phyloP scores from a whole-genome alignment of 1,140 invertebrate genomes.

The Luehdorfia chinensis region DNA sequence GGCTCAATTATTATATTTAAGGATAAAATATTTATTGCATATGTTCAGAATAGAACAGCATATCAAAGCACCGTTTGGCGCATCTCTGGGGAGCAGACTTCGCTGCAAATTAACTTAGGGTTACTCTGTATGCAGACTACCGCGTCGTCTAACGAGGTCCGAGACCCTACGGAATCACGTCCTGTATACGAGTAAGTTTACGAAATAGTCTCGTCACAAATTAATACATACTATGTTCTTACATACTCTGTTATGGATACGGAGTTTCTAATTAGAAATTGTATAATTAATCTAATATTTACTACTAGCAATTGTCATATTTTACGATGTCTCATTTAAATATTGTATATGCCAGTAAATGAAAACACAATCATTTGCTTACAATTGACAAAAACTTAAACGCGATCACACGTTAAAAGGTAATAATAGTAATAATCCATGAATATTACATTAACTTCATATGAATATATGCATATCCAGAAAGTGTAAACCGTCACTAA shows the following conservation, averaged over 20 bases:
- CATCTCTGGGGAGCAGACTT: constrained; percentile 41
- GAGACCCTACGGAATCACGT: constrained; percentile 36
- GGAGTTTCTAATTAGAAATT: constrained; percentile 3
- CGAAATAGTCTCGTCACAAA: constrained; percentile 19
- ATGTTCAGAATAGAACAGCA: constrained; percentile 40
- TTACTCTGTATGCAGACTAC: constrained; percentile 69
- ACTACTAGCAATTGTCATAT: too few relatives aligned
- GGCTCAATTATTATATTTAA: constrained; percentile 19
- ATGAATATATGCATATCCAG: too few relatives aligned
- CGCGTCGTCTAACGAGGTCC: constrained; percentile 50
- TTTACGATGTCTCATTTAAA: too few relatives aligned
- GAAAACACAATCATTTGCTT: too few relatives aligned
- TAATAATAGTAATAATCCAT: too few relatives aligned
- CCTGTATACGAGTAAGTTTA: constrained; percentile 22
- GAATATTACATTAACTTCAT: too few relatives aligned
- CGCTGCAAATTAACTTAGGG: constrained; percentile 65
- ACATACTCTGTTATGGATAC: not conserved
- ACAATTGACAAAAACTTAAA: too few relatives aligned
- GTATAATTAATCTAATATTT: too few relatives aligned
- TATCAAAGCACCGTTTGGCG: constrained; percentile 51
- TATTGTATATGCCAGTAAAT: too few relatives aligned
- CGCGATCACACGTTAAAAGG: too few relatives aligned
- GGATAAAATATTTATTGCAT: constrained; percentile 41
- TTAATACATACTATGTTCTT: constrained; percentile 9
- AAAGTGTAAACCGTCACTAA: too few relatives aligned